Base-by-base conservation (phyloP, 2,888 invertebrate genomes). In the Tetropium fuscum region DNA sequence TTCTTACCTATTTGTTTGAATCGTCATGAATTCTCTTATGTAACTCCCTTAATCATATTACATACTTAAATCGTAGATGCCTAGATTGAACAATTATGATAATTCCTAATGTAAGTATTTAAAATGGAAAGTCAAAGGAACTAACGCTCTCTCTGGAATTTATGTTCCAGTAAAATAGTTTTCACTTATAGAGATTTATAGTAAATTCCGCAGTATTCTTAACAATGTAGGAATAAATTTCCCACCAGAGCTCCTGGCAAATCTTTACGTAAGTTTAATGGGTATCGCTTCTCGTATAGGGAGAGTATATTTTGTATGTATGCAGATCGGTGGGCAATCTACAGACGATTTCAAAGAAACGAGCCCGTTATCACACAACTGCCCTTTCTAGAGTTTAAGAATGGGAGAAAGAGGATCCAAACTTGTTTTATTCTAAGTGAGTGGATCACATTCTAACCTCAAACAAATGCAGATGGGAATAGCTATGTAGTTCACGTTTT, bases 271-370 rank as follows among this genome's bases (percentile, higher is more conserved):
- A 51, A 27, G 20, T 40, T 40, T 51, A 51, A 51, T 51, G 51
- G 51, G 51, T 40, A 51, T 51, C 51, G 51, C 3, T 40, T 40
- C 13, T 40, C 40, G 51, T 53, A 47, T 49, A 32, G 44, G 53
- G 53, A 32, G 53, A 58, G 44, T 53, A 47, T 58, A 43, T 58
- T 55, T 53, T 34, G 48, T 69, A 66, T 63, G 72, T 66, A 76
- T 77, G 74, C 71, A 76, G 75, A 75, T 76, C 72, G 64, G 58
- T 74, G 75, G 75, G 73, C 73, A 76, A 77, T 76, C 74, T 73
- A 76, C 71, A 75, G 73, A 73, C 75, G 77, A 78, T 77, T 77
- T 76, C 77, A 77, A 78, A 78, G 76, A 73, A 74, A 74, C 73
- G 75, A 73, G 73, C 70, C 74, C 76, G 77, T 78, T 78, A 78